Evolutionary conservation across 2,113 vertebrate genomes (phyloP).

Genomic region (Sinocyclocheilus grahami): DNA sequence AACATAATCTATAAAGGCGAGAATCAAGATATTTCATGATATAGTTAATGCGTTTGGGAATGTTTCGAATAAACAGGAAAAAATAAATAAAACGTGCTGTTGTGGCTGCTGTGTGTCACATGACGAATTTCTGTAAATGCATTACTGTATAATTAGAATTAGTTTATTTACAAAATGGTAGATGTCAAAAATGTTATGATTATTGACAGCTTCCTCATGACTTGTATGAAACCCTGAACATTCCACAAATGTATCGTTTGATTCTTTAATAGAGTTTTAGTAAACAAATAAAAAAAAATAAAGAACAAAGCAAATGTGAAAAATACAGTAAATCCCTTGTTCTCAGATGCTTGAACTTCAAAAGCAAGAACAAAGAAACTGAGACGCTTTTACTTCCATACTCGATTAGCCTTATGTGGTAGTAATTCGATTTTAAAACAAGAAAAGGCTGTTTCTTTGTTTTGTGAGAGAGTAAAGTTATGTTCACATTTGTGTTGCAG

Average conservation of each 20-base stretch:
- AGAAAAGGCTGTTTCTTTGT: neutral
- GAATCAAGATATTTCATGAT: too few species aligned
- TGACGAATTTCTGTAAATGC: too few species aligned
- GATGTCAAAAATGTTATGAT: neutral
- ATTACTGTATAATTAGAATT: too few species aligned
- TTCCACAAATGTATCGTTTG: neutral
- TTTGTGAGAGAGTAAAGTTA: neutral
- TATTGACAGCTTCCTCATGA: neutral
- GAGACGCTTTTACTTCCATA: neutral
- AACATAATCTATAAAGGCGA: too few species aligned
- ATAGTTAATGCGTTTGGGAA: too few species aligned
- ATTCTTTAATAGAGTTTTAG: neutral
- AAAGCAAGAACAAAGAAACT: neutral
- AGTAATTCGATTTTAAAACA: neutral
- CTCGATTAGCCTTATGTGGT: constrained; percentile 14
- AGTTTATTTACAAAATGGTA: too few species aligned
- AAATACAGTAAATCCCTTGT: neutral
- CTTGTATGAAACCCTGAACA: neutral
- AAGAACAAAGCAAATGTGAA: neutral
- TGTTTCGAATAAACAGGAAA: too few species aligned
- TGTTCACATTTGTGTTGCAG: constrained; percentile 17
- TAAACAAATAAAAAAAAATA: neutral
- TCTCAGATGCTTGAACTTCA: neutral
- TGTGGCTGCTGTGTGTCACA: too few species aligned
- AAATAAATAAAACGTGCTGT: too few species aligned